Base-by-base conservation (phyloP, 2,888 invertebrate species). In the Drosophila paranaensis region DNA sequence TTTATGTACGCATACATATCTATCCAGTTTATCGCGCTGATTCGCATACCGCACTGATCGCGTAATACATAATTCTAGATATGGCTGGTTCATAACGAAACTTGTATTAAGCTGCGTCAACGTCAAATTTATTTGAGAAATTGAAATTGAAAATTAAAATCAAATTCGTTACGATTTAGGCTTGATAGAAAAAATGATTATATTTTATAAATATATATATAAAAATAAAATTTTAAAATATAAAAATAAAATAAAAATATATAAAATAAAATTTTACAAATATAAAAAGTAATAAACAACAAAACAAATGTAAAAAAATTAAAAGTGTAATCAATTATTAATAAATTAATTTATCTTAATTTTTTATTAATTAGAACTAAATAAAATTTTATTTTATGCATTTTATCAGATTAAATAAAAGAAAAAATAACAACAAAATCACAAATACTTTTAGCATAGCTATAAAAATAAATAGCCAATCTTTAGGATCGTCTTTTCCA, bases 11-110 rank as follows among this genome's bases (percentile, higher is more conserved):
- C 20, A 14, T 37, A 20, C 11, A 51, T 13, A n/a, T 33, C n/a
- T 46, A 40, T 33, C 27, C 48, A 58, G 40, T 42, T 51, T 67
- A 67, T 50, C 50, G 57, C 45, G 33, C 43, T 35, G 43, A 51
- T 57, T 39, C 39, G 50, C 50, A 68, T 58, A 58, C 71, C 68
- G 25, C 68, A 46, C 30, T 25, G 25, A 76, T 45, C 43, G 77
- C 72, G 77, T 54, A 77, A 74, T 75, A 56, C 33, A 48, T 54
- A 64, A 76, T 53, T 55, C 48, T 33, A 39, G 57, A 70, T 60
- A 51, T 56, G 51, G 42, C 40, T 40, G 11, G 39, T 43, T 63
- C 16, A 20, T 20, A n/a, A 27, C 20, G 46, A 67, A 48, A 67
- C 43, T 60, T 55, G 55, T 55, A 45, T 60, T 45, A 37, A 37